Conservation (phyloP, 2,888 invertebrate species). For the Argyresthia goedartella region DNA sequence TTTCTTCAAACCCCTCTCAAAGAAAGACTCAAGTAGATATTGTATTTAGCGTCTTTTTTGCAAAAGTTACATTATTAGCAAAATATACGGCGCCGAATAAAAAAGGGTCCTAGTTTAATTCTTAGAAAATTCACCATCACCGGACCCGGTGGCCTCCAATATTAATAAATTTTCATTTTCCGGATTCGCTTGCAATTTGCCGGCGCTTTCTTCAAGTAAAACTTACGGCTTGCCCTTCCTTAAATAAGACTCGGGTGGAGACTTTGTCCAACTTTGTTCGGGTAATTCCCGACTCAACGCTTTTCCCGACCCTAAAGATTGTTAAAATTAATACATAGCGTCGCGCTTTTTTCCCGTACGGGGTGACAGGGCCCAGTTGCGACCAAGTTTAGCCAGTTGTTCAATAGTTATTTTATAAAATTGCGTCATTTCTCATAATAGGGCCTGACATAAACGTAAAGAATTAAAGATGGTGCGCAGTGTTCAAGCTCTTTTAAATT, state of each 20-base stretch:
- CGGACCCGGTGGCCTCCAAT: conserved; percentile 33
- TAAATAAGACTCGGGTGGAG: conserved; percentile 34
- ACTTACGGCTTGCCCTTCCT: conserved; percentile 56
- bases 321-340: not conserved
- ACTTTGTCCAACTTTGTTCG: not conserved
- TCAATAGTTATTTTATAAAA: too few species aligned
- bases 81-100: not conserved
- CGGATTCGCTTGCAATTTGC: conserved; percentile 64
- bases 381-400: too few species aligned
- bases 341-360: not conserved
- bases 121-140: conserved; percentile 1
- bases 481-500: too few species aligned
- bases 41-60: too few species aligned
- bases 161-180: conserved; percentile 69
- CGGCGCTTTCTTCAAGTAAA: conserved; percentile 45
- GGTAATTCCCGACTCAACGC: not conserved
- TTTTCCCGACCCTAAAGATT: too few species aligned
- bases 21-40: too few species aligned
- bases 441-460: too few species aligned
- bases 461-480: too few species aligned
- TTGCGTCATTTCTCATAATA: too few species aligned
- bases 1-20: too few species aligned
- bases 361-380: too few species aligned
- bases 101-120: conserved; percentile 3
- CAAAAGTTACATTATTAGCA: not conserved